These are phyloP conservation scores for Sabellastarte sp. DNA, from an alignment of 2,888 invertebrate species.

Conservation along the genomic window DNA sequence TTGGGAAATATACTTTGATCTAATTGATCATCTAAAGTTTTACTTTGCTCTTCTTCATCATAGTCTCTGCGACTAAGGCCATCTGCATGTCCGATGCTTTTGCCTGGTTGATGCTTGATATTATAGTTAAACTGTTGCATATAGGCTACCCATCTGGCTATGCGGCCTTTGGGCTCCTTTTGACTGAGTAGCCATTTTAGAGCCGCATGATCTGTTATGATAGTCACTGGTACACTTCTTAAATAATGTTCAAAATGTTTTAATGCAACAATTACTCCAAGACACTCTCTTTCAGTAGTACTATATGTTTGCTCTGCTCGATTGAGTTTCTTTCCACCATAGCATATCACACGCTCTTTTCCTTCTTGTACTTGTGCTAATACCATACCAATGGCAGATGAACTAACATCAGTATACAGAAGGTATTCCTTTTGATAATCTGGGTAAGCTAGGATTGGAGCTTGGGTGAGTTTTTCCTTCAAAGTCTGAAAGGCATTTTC, in stretches of 20 bases:
- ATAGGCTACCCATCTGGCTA: neutral
- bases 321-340: neutral
- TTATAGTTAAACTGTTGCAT: neutral
- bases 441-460: constrained; percentile 6
- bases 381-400: neutral
- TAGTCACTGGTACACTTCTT: neutral
- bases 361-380: neutral
- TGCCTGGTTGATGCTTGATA: too few species aligned
- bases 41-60: too few species aligned
- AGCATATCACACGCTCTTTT: neutral
- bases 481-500: neutral
- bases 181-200: neutral
- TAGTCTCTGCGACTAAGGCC: too few species aligned
- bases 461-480: neutral
- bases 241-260: constrained; percentile 1
- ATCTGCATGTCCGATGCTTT: too few species aligned
- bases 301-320: neutral
- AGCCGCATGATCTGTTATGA: constrained; percentile 2
- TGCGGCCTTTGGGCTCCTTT: neutral
- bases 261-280: neutral
- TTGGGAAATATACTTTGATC: too few species aligned
- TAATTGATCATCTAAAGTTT: too few species aligned
- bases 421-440: neutral
- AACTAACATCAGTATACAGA: constrained; percentile 3
- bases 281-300: constrained; percentile 3